Percentiles rank a stretch among this genome's conserved stretches.
phyloP scores from a whole-genome alignment of 2,797 vertebrate species.

The Pyrocephalus nanus region DNA sequence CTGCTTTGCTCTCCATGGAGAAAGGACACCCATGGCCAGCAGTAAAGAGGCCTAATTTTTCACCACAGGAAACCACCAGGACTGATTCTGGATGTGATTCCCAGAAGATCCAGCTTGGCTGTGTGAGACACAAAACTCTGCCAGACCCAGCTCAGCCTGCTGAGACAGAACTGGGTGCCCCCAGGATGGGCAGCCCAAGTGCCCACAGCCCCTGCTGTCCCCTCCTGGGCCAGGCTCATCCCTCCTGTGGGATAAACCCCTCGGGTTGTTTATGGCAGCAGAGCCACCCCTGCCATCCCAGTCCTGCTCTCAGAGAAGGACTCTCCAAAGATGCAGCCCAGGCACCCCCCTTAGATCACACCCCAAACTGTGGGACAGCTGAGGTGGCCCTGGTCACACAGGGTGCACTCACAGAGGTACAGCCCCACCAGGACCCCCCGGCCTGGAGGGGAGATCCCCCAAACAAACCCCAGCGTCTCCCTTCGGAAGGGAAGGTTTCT shows the following conservation, averaged over 20 bases:
- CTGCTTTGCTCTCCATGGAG: background rate
- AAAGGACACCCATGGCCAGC: rapidly evolving
- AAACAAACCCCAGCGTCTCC: background rate
- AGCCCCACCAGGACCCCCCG: background rate
- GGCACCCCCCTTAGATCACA: background rate
- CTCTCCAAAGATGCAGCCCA: background rate
- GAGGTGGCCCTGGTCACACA: rapidly evolving
- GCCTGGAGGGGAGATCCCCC: background rate
- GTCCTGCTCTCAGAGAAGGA: background rate
- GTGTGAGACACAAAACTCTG: background rate
- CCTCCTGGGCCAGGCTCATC: background rate
- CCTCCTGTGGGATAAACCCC: background rate
- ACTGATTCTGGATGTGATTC: background rate
- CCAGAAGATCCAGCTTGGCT: background rate
- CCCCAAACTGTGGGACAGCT: background rate
- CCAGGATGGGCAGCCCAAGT: background rate
- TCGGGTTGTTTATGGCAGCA: background rate
- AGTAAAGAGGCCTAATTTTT: background rate
- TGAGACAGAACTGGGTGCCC: background rate
- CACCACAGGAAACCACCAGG: background rate
- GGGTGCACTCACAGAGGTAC: background rate
- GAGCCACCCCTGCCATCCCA: background rate
- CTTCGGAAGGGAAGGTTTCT: background rate
- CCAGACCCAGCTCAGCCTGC: background rate
- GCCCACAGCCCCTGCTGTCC: background rate